Conservation (phyloP, 1,140 invertebrate species). For the Drosophila sulfurigaster region DNA sequence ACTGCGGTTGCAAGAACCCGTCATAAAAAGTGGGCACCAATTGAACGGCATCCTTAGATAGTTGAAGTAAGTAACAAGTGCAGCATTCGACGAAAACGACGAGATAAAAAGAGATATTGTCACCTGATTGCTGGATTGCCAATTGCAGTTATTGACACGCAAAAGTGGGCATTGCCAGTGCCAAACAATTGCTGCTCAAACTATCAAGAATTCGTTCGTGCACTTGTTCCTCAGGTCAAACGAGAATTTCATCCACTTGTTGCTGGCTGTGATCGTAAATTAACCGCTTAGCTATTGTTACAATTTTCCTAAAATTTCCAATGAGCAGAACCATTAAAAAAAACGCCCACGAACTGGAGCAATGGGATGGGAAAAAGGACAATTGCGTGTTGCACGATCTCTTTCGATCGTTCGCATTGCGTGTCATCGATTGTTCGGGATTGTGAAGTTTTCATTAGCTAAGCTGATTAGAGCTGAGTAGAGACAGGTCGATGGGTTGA, state of each 20-base stretch:
- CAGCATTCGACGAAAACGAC: neutral
- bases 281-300: constrained; percentile 59
- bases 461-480: constrained; percentile 64
- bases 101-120: constrained; percentile 26
- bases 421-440: neutral
- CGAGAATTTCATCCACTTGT: constrained; percentile 59
- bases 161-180: constrained; percentile 9
- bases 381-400: constrained; percentile 58
- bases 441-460: constrained; percentile 54
- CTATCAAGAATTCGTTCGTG: constrained; percentile 35
- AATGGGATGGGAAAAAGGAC: constrained; percentile 29
- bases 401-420: neutral
- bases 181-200: constrained; percentile 44
- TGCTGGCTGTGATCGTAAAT: constrained; percentile 46
- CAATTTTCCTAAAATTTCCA: constrained; percentile 35
- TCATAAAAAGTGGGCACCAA: neutral
- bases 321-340: constrained; percentile 35
- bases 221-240: constrained; percentile 1
- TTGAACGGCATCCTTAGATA: neutral
- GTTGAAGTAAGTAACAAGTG: neutral
- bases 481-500: neutral
- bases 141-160: constrained; percentile 72
- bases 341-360: constrained; percentile 40
- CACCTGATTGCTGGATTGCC: constrained; percentile 36
- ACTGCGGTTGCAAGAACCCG: neutral